Evolutionary conservation across 2,113 vertebrate species (phyloP).

Genomic region (Tetrao urogallus): DNA sequence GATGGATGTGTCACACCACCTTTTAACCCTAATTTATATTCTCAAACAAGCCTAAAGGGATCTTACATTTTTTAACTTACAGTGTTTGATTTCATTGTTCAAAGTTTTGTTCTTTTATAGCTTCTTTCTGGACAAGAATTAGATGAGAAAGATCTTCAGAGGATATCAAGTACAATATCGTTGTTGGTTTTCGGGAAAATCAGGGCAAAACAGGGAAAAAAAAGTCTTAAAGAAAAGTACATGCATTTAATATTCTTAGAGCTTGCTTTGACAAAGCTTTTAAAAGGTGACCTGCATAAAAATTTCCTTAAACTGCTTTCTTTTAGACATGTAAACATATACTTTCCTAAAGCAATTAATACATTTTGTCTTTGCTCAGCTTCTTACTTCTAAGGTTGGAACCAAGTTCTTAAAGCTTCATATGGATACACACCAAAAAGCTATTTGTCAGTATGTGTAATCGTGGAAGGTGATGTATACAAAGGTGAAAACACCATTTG

Average conservation of each 20-base stretch:
- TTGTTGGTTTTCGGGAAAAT: slow-evolving; percentile 28
- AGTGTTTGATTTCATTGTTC: slow-evolving; percentile 40
- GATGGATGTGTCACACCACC: not conserved
- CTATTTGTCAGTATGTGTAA: slow-evolving; percentile 57
- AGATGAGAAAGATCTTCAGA: slow-evolving; percentile 45
- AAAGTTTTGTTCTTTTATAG: slow-evolving; percentile 9
- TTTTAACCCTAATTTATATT: slow-evolving; percentile 35
- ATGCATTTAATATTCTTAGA: slow-evolving; percentile 53
- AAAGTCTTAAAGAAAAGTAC: not conserved
- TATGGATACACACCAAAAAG: not conserved
- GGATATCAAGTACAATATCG: not conserved
- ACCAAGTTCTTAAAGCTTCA: slow-evolving; percentile 28
- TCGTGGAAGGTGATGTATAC: slow-evolving; percentile 31
- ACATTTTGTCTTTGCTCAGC: slow-evolving; percentile 37
- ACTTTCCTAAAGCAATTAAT: slow-evolving; percentile 40
- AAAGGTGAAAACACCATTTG: slow-evolving; percentile 67
- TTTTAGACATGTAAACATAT: not conserved
- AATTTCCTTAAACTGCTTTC: slow-evolving; percentile 48
- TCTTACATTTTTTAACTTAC: slow-evolving; percentile 11
- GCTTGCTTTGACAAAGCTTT: slow-evolving; percentile 59
- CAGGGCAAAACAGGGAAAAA: not conserved
- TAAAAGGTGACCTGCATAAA: slow-evolving; percentile 57
- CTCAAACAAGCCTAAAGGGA: not conserved
- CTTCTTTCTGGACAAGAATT: slow-evolving; percentile 20
- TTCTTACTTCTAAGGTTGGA: slow-evolving; percentile 24